Evolutionary conservation across 1,140 invertebrate species (phyloP).

Genomic region (Eciton burchellii): DNA sequence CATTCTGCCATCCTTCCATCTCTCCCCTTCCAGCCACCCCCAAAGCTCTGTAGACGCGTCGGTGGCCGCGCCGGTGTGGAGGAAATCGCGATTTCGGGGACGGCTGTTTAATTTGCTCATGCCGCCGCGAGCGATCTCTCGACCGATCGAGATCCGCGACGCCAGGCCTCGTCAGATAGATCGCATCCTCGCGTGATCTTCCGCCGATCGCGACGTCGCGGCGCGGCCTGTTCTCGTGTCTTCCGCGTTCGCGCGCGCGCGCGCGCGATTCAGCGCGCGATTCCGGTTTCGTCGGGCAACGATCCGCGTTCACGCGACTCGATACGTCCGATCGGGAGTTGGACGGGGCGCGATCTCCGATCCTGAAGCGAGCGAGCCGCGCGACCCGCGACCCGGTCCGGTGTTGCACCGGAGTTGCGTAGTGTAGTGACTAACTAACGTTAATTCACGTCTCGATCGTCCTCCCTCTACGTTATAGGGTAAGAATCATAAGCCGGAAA

Average conservation of each 20-base stretch:
- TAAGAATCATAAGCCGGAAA: neutral
- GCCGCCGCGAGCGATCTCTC: constrained; percentile 44
- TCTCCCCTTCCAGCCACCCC: too few species aligned
- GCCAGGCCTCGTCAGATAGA: constrained; percentile 50
- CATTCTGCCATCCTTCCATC: neutral
- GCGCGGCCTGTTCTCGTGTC: constrained; percentile 23
- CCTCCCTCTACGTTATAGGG: neutral
- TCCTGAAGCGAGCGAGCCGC: too few species aligned
- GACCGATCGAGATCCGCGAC: constrained; percentile 58
- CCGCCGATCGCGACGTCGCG: neutral
- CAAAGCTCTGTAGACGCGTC: too few species aligned
- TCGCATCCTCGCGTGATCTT: neutral
- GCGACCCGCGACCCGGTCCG: too few species aligned
- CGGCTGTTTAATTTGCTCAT: constrained; percentile 61
- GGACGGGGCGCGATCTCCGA: neutral
- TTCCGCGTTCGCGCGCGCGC: constrained; percentile 29
- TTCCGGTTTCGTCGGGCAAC: constrained; percentile 20
- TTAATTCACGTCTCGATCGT: neutral
- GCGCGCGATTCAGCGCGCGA: neutral
- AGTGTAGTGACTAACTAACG: too few species aligned
- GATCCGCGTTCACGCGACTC: constrained; percentile 2
- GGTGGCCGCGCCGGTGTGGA: constrained; percentile 55
- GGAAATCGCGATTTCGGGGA: constrained; percentile 60
- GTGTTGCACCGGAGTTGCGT: neutral
- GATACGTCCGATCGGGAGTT: neutral